Percentiles rank a stretch among this genome's conserved stretches.
These are phyloP conservation scores for Diaperis boleti DNA, from an alignment of 2,888 invertebrate species.

Conservation along the genomic window DNA sequence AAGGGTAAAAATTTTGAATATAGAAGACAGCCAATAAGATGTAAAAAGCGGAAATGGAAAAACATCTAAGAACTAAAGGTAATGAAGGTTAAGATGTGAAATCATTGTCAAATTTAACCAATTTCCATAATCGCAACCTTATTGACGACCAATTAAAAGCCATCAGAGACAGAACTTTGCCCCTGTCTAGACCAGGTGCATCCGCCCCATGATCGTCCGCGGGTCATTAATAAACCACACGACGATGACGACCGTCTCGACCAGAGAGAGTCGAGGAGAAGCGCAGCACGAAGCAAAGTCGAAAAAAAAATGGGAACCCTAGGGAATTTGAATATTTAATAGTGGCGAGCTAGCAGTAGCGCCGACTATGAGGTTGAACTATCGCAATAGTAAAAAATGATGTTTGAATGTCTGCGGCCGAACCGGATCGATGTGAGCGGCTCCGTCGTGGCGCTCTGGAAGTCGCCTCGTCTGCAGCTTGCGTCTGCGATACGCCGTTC, in stretches of 20 bases:
- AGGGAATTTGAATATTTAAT: slow-evolving; percentile 38
- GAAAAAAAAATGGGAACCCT: slow-evolving; percentile 14
- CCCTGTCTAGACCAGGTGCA: slow-evolving; percentile 19
- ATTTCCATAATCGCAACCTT: too few relatives aligned
- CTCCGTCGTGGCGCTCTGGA: slow-evolving; percentile 63
- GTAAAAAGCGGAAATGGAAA: too few relatives aligned
- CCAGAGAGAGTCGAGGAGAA: not conserved
- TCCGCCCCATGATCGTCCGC: not conserved
- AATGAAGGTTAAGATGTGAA: too few relatives aligned
- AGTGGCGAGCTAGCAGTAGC: slow-evolving; percentile 33
- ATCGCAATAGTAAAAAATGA: slow-evolving; percentile 60
- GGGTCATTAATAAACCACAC: slow-evolving; percentile 11
- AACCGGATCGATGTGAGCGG: slow-evolving; percentile 63
- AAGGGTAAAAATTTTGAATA: too few relatives aligned
- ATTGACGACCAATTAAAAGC: too few relatives aligned
- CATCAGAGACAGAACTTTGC: too few relatives aligned
- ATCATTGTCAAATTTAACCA: too few relatives aligned
- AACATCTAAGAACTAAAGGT: too few relatives aligned
- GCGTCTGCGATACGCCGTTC: slow-evolving; percentile 54
- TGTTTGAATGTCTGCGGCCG: slow-evolving; percentile 59
- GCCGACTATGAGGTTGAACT: slow-evolving; percentile 43
- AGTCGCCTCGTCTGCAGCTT: slow-evolving; percentile 59
- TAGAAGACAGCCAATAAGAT: too few relatives aligned
- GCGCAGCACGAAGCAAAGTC: slow-evolving; percentile 1
- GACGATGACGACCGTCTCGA: too few relatives aligned